These are phyloP conservation scores for Trypoxylus dichotomus DNA, from an alignment of 1,140 invertebrate species.

Conservation along the genomic window DNA sequence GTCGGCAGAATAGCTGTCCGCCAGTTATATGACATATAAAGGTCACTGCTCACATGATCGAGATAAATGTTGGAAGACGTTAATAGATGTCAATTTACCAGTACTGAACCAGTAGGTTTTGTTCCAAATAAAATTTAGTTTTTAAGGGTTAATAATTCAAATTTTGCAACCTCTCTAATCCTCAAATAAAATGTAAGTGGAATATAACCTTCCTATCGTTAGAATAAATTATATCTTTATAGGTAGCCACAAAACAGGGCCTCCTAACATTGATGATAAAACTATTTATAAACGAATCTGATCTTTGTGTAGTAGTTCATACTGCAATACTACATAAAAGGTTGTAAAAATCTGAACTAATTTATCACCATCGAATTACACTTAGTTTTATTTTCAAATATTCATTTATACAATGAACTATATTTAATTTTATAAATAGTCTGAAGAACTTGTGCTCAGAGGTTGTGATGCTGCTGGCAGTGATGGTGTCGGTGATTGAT, in stretches of 20 bases:
- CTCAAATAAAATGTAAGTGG: not conserved
- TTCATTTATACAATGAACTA: slow-evolving; percentile 2
- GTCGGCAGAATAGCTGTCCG: no score
- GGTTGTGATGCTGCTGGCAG: not conserved
- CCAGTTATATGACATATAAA: no score
- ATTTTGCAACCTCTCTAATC: no score
- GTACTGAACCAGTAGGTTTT: no score
- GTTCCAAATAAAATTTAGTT: no score
- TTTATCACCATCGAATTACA: slow-evolving; percentile 10
- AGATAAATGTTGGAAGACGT: no score
- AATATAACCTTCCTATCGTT: not conserved
- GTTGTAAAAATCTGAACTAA: slow-evolving; percentile 7
- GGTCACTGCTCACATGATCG: no score
- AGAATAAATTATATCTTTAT: not conserved
- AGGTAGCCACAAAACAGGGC: not conserved
- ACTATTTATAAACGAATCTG: slow-evolving; percentile 11
- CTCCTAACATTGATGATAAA: not conserved
- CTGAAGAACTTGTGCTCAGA: not conserved
- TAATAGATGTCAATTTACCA: no score
- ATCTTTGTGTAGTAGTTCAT: slow-evolving; percentile 6
- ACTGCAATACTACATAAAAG: not conserved
- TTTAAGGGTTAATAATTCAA: no score
- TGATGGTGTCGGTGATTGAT: not conserved
- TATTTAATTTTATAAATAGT: slow-evolving; percentile 3
- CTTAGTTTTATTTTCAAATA: not conserved